phyloP scores from a whole-genome alignment of 23 tunicate species.

The Halocynthia aurantium region DNA sequence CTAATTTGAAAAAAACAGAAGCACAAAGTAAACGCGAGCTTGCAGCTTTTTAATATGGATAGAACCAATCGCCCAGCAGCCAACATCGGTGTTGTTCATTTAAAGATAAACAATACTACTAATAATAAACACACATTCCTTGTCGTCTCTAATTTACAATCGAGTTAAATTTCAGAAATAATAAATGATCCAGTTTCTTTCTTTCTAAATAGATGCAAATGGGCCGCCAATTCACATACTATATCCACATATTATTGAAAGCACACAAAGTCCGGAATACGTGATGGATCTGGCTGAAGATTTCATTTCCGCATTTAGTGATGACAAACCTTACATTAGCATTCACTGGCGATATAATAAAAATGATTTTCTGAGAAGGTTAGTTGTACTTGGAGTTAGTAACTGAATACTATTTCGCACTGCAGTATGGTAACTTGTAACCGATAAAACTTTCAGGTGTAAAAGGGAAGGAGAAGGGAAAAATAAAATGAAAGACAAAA shows the following conservation, averaged over 20 bases:
- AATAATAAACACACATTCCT: no score
- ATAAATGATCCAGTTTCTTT: not conserved
- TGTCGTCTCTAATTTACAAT: not conserved
- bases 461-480: not conserved
- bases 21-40: no score
- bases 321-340: not conserved
- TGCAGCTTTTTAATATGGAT: no score
- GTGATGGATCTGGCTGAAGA: constrained; percentile 3
- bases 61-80: no score
- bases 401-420: not conserved
- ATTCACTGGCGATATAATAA: constrained; percentile 30
- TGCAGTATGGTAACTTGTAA: no score
- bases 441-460: not conserved
- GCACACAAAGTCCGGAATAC: constrained; percentile 11
- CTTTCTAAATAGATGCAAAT: not conserved
- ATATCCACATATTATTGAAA: not conserved
- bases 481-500: not conserved
- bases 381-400: not conserved
- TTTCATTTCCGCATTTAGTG: not conserved
- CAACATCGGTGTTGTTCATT: no score
- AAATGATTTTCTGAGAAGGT: constrained; percentile 17
- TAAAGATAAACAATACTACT: no score
- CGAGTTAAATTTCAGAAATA: not conserved
- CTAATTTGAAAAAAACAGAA: no score
- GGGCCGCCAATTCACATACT: not conserved